Evolutionary conservation across 2,113 vertebrate species (phyloP).

Genomic region (human): DNA sequence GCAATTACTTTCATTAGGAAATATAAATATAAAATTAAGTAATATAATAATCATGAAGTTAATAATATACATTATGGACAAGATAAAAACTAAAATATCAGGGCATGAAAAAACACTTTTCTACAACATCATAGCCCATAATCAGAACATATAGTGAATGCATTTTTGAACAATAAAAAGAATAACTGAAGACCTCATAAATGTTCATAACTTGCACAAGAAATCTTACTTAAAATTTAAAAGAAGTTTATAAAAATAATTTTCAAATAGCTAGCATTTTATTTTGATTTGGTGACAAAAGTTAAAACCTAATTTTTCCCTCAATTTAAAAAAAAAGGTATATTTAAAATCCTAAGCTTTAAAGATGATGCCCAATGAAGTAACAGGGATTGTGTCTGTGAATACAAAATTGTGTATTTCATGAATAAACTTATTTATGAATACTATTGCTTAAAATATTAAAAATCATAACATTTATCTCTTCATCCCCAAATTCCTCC

Average conservation of each 20-base stretch:
- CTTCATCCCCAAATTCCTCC: neutral
- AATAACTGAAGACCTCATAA: constrained; percentile 8
- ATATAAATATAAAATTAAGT: constrained; percentile 42
- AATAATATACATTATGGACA: constrained; percentile 38
- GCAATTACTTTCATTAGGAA: constrained; percentile 54
- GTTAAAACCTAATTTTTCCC: constrained; percentile 33
- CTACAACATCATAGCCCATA: neutral
- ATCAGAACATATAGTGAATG: neutral
- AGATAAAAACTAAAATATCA: constrained; percentile 51
- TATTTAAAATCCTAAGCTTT: constrained; percentile 19
- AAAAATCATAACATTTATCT: constrained; percentile 23
- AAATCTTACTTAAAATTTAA: constrained; percentile 36
- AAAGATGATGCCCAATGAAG: neutral
- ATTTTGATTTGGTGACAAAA: constrained; percentile 32
- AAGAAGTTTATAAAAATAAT: constrained; percentile 33
- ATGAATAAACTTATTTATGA: neutral
- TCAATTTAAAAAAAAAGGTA: neutral
- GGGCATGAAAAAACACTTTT: constrained; percentile 34
- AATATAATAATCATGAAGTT: constrained; percentile 8
- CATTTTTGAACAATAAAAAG: constrained; percentile 50
- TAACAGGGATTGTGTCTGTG: neutral
- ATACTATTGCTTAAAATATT: neutral
- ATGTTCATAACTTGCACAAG: neutral
- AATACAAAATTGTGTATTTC: constrained; percentile 36
- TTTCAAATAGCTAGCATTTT: constrained; percentile 27